These are phyloP conservation scores for Diacarnus erythraeanus DNA, from an alignment of 37 sponge, comb jelly and placozoan species.

Conservation along the genomic window DNA sequence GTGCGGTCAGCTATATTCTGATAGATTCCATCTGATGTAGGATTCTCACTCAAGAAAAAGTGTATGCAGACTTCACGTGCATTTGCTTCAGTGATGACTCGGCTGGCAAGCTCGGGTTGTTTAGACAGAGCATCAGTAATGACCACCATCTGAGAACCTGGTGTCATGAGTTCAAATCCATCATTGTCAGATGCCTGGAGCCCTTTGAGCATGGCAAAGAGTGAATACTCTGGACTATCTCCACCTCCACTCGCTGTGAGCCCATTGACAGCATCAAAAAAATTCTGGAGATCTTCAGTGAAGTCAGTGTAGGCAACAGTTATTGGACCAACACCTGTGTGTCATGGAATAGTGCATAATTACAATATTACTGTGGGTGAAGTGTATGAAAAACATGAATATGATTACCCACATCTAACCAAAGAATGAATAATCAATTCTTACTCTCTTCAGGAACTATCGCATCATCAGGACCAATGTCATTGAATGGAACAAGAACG, in stretches of 20 bases:
- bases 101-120: background rate
- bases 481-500: constrained; percentile 42
- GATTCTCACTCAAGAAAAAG: constrained; percentile 13
- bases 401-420: too few species aligned
- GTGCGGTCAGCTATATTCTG: background rate
- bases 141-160: constrained; percentile 35
- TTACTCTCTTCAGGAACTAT: constrained; percentile 2
- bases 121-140: constrained; percentile 44
- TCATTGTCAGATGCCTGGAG: background rate
- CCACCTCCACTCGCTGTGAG: constrained; percentile 42
- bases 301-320: background rate
- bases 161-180: background rate
- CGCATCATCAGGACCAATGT: background rate
- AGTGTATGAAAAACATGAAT: background rate
- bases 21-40: background rate
- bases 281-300: constrained; percentile 3
- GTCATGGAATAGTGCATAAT: too few species aligned
- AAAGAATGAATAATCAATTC: background rate
- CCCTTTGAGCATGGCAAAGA: constrained; percentile 19
- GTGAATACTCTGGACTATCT: constrained; percentile 42
- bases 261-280: background rate
- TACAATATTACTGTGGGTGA: too few species aligned
- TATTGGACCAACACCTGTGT: constrained; percentile 31
- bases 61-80: constrained; percentile 16
- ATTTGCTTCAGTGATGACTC: constrained; percentile 7